These are phyloP conservation scores for Xylota sylvarum DNA, from an alignment of 2,888 invertebrate species.

Conservation along the genomic window DNA sequence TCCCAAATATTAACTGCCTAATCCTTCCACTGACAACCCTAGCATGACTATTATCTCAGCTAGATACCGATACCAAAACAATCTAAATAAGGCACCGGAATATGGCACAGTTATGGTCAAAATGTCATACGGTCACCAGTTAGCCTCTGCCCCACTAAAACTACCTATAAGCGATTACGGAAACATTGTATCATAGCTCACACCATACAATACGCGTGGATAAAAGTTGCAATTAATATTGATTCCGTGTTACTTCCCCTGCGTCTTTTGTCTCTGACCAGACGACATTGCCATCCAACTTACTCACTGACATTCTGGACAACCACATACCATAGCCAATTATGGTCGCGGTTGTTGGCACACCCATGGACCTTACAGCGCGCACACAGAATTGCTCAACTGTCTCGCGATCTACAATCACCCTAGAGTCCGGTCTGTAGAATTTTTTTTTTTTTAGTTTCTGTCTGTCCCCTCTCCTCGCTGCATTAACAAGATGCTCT, in stretches of 20 bases:
- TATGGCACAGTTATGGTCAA: too few species aligned
- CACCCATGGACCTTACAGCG: slow-evolving; percentile 71
- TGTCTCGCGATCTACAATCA: slow-evolving; percentile 36
- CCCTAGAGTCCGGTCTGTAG: slow-evolving; percentile 24
- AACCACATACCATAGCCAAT: slow-evolving; percentile 69
- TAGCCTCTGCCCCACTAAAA: too few species aligned
- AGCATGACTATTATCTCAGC: too few species aligned
- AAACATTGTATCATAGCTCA: too few species aligned
- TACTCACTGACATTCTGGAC: slow-evolving; percentile 59
- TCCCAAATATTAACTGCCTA: too few species aligned
- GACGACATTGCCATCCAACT: background rate
- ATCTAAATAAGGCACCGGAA: too few species aligned
- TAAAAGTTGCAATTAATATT: background rate
- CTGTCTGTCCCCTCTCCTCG: background rate
- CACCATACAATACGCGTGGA: background rate
- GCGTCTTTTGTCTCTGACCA: background rate
- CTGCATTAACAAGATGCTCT: slow-evolving; percentile 64
- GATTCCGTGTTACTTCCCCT: slow-evolving; percentile 42
- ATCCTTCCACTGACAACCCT: too few species aligned
- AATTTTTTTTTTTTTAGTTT: slow-evolving; percentile 27
- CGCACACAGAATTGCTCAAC: slow-evolving; percentile 10
- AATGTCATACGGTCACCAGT: too few species aligned
- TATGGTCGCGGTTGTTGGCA: slow-evolving; percentile 53
- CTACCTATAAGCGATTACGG: too few species aligned
- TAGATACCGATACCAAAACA: too few species aligned